These are phyloP conservation scores for Garrulus glandarius DNA, from an alignment of 2,797 vertebrate species.

Conservation along the genomic window DNA sequence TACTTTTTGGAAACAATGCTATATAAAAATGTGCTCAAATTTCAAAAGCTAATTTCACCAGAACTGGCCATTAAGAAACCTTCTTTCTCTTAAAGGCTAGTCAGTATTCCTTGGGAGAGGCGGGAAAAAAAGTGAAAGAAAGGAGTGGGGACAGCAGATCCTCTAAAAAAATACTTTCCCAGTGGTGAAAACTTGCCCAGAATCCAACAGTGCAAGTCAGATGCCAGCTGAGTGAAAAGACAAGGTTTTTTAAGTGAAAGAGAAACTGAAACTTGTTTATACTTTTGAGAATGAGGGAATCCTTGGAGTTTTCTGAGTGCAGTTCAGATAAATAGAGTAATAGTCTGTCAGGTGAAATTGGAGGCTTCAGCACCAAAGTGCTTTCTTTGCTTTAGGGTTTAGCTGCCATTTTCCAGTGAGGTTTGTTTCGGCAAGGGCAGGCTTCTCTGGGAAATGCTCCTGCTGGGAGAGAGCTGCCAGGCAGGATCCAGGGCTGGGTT, in stretches of 20 bases:
- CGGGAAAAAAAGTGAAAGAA: not conserved
- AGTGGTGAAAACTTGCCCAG: not conserved
- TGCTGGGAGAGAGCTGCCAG: constrained; percentile 25
- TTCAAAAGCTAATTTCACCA: not conserved
- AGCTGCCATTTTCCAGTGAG: constrained; percentile 57
- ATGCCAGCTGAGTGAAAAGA: not conserved
- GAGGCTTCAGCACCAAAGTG: constrained; percentile 29
- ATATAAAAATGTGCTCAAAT: not conserved
- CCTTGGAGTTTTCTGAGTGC: constrained; percentile 63
- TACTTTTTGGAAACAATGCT: not conserved
- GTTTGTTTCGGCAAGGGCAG: not conserved
- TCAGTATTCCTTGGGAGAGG: constrained; percentile 2
- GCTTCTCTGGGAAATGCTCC: constrained; percentile 20
- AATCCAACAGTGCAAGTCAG: constrained; percentile 9
- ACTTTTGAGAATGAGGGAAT: constrained; percentile 59
- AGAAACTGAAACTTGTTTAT: constrained; percentile 49
- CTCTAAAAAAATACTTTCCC: constrained; percentile 1
- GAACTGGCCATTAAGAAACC: not conserved
- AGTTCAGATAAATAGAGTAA: constrained; percentile 36
- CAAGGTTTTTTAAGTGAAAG: constrained; percentile 37
- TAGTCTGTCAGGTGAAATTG: constrained; percentile 46
- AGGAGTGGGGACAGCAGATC: not conserved
- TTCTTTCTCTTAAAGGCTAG: not conserved
- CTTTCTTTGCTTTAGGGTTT: constrained; percentile 69
- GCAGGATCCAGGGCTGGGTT: constrained; percentile 25